Base-by-base conservation (phyloP, 2,797 vertebrate species). In the Liasis olivaceus region DNA sequence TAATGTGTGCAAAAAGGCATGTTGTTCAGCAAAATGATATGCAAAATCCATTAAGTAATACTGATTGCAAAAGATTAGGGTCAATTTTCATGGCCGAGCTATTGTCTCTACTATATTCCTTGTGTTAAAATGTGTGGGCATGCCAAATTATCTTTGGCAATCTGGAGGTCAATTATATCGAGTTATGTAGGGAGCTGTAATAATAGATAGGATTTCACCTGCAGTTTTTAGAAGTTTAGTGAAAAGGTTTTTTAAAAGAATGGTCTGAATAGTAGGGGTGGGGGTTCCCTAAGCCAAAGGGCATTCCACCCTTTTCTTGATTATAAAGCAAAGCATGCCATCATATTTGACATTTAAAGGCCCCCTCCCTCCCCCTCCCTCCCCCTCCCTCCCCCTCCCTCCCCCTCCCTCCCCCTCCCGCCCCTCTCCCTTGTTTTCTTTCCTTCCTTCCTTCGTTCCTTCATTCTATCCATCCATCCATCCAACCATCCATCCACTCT, bases 131-230 rank as follows among this genome's bases (percentile, higher is more conserved):
- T 87, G 85, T 87, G 85, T 87, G 56, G 56, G 72, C 36, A 1
- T 3, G 17, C n/a, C 42, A n/a, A 87, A 90, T 93, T 90, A 90
- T 60, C 66, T 87, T 90, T 86, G 90, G 89, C 91, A 58, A 88
- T 66, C 84, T 91, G 92, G 66, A 89, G 95, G 93, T 96, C 89
- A 95, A 95, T 94, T 63, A 95, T 95, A 94, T 94, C 93, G 93
- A 93, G 94, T 85, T 47, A 91, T 95, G 22, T 5, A 91, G 94
- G 51, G 92, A 86, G 94, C 92, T 95, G 91, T 92, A 90, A 96
- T 94, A 95, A 96, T 95, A 94, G 95, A 59, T 95, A 89, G 94
- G 88, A 96, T 95, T 95, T 97, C 95, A 95, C 92, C 95, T 62
- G 84, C 87, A 93, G 63, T 63, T 87, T 93, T 60, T 89, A 59